phyloP scores from a whole-genome alignment of 2,797 vertebrate species.

The Meda fulgida region DNA sequence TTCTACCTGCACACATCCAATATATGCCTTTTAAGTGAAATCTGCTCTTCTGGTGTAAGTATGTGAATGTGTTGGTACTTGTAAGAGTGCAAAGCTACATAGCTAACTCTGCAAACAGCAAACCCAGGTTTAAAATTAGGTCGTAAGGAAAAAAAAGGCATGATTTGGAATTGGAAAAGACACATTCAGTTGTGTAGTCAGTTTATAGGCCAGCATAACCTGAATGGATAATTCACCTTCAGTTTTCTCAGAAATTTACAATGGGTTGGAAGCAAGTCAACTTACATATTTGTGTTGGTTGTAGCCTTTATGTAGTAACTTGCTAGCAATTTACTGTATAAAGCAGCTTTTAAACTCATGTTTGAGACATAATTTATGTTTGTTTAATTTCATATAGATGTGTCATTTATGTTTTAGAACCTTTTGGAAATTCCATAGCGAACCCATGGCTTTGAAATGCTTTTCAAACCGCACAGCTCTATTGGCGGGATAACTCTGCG shows the following conservation, averaged over 20 bases:
- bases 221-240: neutral
- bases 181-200: neutral
- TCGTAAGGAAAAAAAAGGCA: neutral
- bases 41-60: neutral
- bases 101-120: neutral
- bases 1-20: conserved; percentile 19
- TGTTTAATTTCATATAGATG: neutral
- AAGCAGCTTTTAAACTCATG: neutral
- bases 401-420: neutral
- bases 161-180: neutral
- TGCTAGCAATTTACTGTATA: neutral
- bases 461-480: neutral
- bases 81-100: neutral
- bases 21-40: conserved; percentile 18
- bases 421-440: neutral
- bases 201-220: neutral
- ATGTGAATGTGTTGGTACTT: neutral
- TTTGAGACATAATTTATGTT: neutral
- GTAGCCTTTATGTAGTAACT: neutral
- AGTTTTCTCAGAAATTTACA: neutral
- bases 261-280: neutral
- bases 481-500: neutral
- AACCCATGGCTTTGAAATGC: neutral
- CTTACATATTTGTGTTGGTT: neutral
- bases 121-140: neutral